These are phyloP conservation scores for Hermaeophaga mercurialis DNA, from an alignment of 2,888 invertebrate genomes.

Conservation along the genomic window DNA sequence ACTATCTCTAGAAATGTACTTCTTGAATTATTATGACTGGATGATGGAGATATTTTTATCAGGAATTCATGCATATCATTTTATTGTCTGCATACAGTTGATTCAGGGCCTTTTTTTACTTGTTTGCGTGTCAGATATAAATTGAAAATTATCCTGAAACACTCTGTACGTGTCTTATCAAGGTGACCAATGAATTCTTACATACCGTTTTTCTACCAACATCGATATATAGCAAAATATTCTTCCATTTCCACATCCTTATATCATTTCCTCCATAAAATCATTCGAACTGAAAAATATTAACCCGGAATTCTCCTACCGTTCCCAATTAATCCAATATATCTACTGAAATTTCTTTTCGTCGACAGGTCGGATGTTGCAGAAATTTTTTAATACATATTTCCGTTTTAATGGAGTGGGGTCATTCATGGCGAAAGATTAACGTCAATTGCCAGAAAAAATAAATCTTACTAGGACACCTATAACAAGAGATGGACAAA, in stretches of 20 bases:
- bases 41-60: conserved; percentile 35
- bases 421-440: no score
- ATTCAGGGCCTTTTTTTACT: not conserved
- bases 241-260: conserved; percentile 22
- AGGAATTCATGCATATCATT: conserved; percentile 34
- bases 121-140: no score
- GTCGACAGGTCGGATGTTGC: not conserved
- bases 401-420: no score
- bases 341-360: not conserved
- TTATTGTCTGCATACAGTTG: conserved; percentile 26
- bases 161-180: not conserved
- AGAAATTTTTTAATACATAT: not conserved
- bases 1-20: conserved; percentile 34
- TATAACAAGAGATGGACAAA: no score
- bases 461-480: no score
- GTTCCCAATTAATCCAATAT: conserved; percentile 9
- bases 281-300: conserved; percentile 15
- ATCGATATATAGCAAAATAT: conserved; percentile 11
- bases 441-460: no score
- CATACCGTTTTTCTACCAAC: conserved; percentile 1
- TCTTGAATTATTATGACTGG: conserved; percentile 35
- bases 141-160: no score
- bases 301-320: conserved; percentile 15
- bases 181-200: conserved; percentile 7
- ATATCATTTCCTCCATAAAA: conserved; percentile 22